Base-by-base conservation (phyloP, 92 coral and sea anemone species). In the Parazoanthus atlanticus region DNA sequence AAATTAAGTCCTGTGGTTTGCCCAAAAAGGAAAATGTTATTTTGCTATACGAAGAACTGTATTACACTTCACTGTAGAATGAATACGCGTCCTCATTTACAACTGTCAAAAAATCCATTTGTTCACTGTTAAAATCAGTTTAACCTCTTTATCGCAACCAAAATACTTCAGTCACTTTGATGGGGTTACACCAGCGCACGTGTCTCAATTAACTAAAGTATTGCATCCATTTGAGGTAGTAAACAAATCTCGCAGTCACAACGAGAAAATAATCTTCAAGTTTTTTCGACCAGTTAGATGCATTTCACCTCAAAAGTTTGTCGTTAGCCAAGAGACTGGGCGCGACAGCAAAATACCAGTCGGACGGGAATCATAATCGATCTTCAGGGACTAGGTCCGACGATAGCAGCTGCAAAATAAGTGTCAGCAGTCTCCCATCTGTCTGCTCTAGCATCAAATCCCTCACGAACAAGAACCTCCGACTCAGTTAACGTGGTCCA, bases 391-490 rank as follows among this genome's bases (percentile, higher is more conserved):
- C 8, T 49, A 8, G 76, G 78, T 58, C 70, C 84, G 46, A 92
- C 31, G n/a, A 95, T 12, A 10, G 98, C 96, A 46, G 93, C 96
- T 40, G 80, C 85, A 89, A 95, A 93, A 7, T 67, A 79, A 0
- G 92, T 86, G 88, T 95, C 96, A 69, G 92, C 90, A 82, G 84
- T 91, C 38, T 91, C 96, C 96, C 97, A 96, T 73, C 73, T 86
- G 52, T 80, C 76, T 33, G 80, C 85, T 15, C 66, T 41, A 82
- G 82, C 88, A 1, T 95, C 94, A 32, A 87, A 85, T 15, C 92
- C 92, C 47, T 93, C 94, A 64, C 80, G 92, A 28, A 93, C 89
- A 76, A 89, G 94, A 66, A 91, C 41, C 70, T 85, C 88, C 3
- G 91, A 91, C 52, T 90, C 90, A 26, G 81, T 73, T 49, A 81